Evolutionary conservation across 2,888 invertebrate genomes (phyloP).

Genomic region (Lamellibrachia columna): DNA sequence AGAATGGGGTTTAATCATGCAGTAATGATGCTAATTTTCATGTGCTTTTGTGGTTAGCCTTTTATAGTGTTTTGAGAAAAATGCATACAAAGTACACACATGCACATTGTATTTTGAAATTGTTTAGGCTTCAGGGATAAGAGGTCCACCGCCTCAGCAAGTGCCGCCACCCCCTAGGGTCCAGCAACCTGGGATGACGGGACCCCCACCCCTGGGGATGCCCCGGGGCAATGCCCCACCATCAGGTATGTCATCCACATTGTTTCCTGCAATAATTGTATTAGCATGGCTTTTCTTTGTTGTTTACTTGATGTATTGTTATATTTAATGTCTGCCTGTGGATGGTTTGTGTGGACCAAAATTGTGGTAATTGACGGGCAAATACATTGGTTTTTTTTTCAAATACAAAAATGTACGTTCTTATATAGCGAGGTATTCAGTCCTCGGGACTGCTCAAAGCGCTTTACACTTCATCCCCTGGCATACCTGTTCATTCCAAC

Average conservation of each 20-base stretch:
- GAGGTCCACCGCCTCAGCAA: conserved; percentile 26
- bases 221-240: conserved; percentile 13
- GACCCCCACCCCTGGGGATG: conserved; percentile 17
- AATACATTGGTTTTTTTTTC: no score
- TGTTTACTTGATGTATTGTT: not conserved
- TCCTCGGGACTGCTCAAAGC: no score
- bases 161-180: conserved; percentile 22
- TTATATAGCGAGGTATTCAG: no score
- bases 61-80: not conserved
- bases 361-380: no score
- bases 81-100: not conserved
- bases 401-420: no score
- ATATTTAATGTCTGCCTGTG: not conserved
- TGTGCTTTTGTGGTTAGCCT: not conserved
- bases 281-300: not conserved
- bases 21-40: not conserved
- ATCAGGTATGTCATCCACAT: not conserved
- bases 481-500: no score
- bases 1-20: not conserved
- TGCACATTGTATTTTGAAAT: not conserved
- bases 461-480: no score
- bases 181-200: conserved; percentile 19
- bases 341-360: no score
- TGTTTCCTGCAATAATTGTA: not conserved
- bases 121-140: conserved; percentile 18